Evolutionary conservation across 2,113 vertebrate genomes (phyloP).

Genomic region (Cebus imitator): DNA sequence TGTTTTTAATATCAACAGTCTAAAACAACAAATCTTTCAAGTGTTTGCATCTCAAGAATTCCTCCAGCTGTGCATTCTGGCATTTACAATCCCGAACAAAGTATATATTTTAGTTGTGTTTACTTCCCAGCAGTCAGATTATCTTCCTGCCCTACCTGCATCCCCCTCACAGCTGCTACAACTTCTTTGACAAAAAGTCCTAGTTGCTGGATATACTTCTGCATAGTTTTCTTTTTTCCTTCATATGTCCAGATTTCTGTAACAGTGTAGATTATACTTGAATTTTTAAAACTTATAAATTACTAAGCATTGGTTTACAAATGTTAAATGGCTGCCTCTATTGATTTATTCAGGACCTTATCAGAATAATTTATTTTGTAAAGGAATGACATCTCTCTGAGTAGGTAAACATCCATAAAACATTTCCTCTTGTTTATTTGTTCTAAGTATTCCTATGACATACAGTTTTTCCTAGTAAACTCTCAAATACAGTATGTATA

Average conservation of each 20-base stretch:
- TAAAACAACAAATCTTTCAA: slow-evolving; percentile 36
- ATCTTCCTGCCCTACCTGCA: not conserved
- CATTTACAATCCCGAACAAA: slow-evolving; percentile 34
- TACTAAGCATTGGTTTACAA: not conserved
- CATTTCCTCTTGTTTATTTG: slow-evolving; percentile 5
- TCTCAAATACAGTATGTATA: not conserved
- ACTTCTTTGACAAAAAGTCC: not conserved
- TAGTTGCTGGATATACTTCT: not conserved
- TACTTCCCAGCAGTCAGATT: not conserved
- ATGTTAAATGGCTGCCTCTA: not conserved
- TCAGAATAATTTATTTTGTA: not conserved
- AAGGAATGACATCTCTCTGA: not conserved
- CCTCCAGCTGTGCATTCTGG: slow-evolving; percentile 43
- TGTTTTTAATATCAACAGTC: slow-evolving; percentile 21
- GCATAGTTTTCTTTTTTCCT: not conserved
- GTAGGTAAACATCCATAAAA: not conserved
- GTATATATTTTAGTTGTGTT: not conserved
- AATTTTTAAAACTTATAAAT: slow-evolving; percentile 17
- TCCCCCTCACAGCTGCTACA: not conserved
- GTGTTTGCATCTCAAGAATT: slow-evolving; percentile 8
- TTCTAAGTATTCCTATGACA: not conserved
- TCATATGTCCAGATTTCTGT: not conserved
- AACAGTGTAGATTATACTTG: not conserved
- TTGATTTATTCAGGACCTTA: not conserved
- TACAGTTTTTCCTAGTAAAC: not conserved